Evolutionary conservation across 2,797 vertebrate genomes (phyloP).

Genomic region (Cyclopterus lumpus): DNA sequence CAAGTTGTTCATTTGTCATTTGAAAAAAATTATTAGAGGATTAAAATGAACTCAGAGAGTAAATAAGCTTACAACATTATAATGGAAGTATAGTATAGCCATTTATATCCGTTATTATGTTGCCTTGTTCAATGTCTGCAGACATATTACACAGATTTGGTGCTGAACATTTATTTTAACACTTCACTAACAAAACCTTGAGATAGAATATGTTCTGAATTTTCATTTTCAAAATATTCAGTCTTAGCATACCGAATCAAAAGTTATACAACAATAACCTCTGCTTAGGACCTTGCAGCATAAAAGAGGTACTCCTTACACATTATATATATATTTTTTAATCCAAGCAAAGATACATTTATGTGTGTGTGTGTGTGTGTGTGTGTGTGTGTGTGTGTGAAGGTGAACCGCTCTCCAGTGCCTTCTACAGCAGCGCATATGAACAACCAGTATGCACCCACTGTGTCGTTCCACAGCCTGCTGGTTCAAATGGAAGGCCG

Average conservation of each 20-base stretch:
- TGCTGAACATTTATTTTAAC: not conserved
- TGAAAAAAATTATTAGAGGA: no score
- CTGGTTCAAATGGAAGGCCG: conserved; percentile 66
- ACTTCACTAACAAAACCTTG: not conserved
- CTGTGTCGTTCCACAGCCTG: conserved; percentile 51
- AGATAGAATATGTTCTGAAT: not conserved
- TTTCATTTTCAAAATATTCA: not conserved
- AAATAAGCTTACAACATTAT: no score
- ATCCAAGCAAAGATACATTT: not conserved
- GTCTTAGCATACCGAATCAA: not conserved
- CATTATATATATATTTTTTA: not conserved
- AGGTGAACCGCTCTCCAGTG: not conserved
- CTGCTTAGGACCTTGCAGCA: not conserved
- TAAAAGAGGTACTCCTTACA: not conserved
- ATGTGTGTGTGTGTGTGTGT: not conserved
- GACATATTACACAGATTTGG: no score
- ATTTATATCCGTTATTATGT: no score
- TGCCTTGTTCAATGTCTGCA: no score
- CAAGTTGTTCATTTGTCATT: no score
- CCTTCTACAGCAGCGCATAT: conserved; percentile 36
- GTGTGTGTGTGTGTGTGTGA: not conserved
- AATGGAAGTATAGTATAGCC: no score
- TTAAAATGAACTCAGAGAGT: no score
- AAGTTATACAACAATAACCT: not conserved
- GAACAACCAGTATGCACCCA: conserved; percentile 40